phyloP scores from a whole-genome alignment of 1,140 invertebrate species.

The Pseudomyrmex gracilis region DNA sequence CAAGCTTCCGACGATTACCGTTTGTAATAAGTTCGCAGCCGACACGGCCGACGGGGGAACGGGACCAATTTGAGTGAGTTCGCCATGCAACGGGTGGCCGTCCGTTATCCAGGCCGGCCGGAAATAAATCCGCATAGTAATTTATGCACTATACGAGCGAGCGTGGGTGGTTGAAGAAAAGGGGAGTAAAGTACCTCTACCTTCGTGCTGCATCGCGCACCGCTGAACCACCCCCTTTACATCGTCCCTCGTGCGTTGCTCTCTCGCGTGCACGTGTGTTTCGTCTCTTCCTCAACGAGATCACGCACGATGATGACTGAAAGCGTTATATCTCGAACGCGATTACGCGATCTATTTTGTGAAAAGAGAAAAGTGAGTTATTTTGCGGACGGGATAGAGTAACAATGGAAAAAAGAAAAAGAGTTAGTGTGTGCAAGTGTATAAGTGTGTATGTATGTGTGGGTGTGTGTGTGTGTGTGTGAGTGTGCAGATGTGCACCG shows the following conservation, averaged over 20 bases:
- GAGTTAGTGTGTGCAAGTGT: no score
- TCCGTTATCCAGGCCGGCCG: constrained; percentile 27
- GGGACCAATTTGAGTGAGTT: constrained; percentile 21
- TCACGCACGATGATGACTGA: not conserved
- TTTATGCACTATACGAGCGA: not conserved
- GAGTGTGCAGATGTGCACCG: not conserved
- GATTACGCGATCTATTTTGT: not conserved
- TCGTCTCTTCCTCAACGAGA: not conserved
- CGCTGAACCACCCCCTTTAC: not conserved
- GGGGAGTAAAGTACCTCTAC: not conserved
- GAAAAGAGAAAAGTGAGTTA: not conserved
- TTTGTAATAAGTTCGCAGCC: constrained; percentile 6
- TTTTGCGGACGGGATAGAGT: not conserved
- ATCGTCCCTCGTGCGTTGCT: constrained; percentile 43
- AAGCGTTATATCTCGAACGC: not conserved
- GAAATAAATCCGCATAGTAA: constrained; percentile 46
- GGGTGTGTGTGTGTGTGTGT: no score
- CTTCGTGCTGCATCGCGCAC: constrained; percentile 40
- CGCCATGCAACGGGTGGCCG: constrained; percentile 17
- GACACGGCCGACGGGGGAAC: not conserved
- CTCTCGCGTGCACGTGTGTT: constrained; percentile 30
- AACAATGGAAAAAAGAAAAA: not conserved
- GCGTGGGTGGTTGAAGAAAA: not conserved
- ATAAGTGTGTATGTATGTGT: no score
- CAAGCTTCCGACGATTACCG: not conserved